These are phyloP conservation scores for Byasa hedistus DNA, from an alignment of 2,888 invertebrate genomes.

Conservation along the genomic window DNA sequence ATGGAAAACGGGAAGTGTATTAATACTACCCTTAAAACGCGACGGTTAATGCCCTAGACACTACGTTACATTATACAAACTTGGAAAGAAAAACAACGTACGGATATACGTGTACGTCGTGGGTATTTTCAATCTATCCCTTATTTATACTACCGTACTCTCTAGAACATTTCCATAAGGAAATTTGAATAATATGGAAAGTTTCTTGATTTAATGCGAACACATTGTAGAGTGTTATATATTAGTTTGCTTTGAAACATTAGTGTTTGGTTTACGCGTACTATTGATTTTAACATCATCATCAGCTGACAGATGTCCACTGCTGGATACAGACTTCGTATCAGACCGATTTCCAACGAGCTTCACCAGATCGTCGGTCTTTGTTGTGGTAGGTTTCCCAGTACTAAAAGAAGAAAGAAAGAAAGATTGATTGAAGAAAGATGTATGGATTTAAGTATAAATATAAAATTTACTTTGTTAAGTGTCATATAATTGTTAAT, in stretches of 20 bases:
- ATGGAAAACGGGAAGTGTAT: conserved; percentile 46
- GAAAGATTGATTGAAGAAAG: too few relatives aligned
- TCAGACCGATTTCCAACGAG: background rate
- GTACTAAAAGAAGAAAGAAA: too few relatives aligned
- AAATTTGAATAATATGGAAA: conserved; percentile 25
- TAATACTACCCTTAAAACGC: conserved; percentile 46
- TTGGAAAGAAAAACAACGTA: conserved; percentile 19
- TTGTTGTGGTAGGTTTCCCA: too few relatives aligned
- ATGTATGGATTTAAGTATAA: too few relatives aligned
- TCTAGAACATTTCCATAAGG: conserved; percentile 11
- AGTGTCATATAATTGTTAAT: too few relatives aligned
- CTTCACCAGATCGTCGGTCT: background rate
- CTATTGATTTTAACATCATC: background rate
- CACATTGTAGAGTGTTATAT: conserved; percentile 1
- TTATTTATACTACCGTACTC: conserved; percentile 20
- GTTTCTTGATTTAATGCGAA: conserved; percentile 12
- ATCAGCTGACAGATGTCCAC: too few relatives aligned
- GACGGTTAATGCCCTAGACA: conserved; percentile 23
- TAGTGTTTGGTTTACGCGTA: background rate
- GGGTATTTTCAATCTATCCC: conserved; percentile 22
- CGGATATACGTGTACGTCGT: conserved; percentile 1
- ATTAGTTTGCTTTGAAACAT: conserved; percentile 16
- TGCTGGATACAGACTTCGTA: background rate
- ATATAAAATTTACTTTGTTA: too few relatives aligned
- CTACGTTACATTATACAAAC: conserved; percentile 14